These are phyloP conservation scores for Penaeus japonicus DNA, from an alignment of 1,140 invertebrate genomes.

Conservation along the genomic window DNA sequence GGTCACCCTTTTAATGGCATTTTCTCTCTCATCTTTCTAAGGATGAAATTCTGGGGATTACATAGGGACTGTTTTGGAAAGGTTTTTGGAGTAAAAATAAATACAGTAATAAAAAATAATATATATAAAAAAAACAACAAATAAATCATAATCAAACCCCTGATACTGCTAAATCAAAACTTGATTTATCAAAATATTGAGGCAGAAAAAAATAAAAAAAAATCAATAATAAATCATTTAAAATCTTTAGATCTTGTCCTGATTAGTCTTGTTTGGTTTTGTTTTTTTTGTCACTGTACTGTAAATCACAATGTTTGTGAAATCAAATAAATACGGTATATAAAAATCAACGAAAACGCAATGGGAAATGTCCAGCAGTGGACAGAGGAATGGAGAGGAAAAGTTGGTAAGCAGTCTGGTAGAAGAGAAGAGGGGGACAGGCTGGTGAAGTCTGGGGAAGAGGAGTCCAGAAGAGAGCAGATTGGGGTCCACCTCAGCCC, in stretches of 20 bases:
- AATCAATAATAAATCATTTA: not conserved
- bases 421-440: constrained; percentile 55
- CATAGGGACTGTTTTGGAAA: constrained; percentile 55
- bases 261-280: constrained; percentile 52
- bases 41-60: constrained; percentile 50
- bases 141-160: constrained; percentile 39
- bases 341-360: constrained; percentile 47
- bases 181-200: constrained; percentile 35
- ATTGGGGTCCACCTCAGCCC: constrained; percentile 39
- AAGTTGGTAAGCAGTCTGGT: constrained; percentile 54
- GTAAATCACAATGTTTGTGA: constrained; percentile 48
- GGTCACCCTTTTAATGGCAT: constrained; percentile 54
- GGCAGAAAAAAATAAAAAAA: constrained; percentile 42
- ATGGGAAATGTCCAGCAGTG: constrained; percentile 51
- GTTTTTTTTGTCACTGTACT: constrained; percentile 18
- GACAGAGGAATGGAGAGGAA: constrained; percentile 52
- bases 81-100: constrained; percentile 47
- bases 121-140: constrained; percentile 23
- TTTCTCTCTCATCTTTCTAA: constrained; percentile 55
- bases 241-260: constrained; percentile 22
- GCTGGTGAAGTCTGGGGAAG: constrained; percentile 52
- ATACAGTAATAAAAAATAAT: constrained; percentile 26
- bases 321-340: constrained; percentile 33
- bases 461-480: constrained; percentile 56
- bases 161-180: constrained; percentile 34